These are phyloP conservation scores for Synanthedon formicaeformis DNA, from an alignment of 2,888 invertebrate genomes.

Conservation along the genomic window DNA sequence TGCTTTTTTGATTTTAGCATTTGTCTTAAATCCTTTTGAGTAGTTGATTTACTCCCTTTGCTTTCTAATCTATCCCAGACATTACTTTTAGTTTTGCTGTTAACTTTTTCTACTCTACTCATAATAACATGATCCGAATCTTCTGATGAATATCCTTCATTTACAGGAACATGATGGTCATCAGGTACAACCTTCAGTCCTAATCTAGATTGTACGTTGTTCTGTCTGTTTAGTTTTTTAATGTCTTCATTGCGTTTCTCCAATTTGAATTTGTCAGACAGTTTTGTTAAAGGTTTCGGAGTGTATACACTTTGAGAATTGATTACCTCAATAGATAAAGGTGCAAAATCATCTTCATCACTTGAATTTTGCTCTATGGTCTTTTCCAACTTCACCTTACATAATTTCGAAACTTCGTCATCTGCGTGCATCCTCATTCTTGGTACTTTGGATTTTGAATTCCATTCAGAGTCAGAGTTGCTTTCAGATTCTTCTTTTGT, in stretches of 20 bases:
- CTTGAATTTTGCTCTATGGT: constrained; percentile 14
- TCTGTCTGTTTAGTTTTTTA: constrained; percentile 11
- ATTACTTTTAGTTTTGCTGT: constrained; percentile 39
- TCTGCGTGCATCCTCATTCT: constrained; percentile 92
- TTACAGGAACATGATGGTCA: constrained; percentile 20
- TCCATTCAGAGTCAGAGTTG: constrained; percentile 70
- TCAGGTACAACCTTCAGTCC: constrained; percentile 36
- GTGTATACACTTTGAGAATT: constrained; percentile 36
- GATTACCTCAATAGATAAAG: constrained; percentile 54
- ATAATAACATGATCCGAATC: constrained; percentile 49
- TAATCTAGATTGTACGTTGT: constrained; percentile 40
- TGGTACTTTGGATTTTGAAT: constrained; percentile 73
- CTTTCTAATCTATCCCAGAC: constrained; percentile 71
- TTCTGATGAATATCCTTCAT: constrained; percentile 36
- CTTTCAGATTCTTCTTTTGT: constrained; percentile 47
- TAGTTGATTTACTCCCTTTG: constrained; percentile 19
- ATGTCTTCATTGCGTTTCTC: constrained; percentile 7
- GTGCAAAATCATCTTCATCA: constrained; percentile 36
- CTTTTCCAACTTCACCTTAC: constrained; percentile 24
- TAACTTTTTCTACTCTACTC: constrained; percentile 65
- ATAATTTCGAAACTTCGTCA: constrained; percentile 78
- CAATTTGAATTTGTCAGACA: constrained; percentile 52
- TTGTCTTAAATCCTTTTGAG: constrained; percentile 44
- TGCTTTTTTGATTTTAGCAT: constrained; percentile 41
- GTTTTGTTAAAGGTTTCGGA: constrained; percentile 32